Evolutionary conservation across 2,888 invertebrate genomes (phyloP).

Genomic region (Callinectes sapidus): DNA sequence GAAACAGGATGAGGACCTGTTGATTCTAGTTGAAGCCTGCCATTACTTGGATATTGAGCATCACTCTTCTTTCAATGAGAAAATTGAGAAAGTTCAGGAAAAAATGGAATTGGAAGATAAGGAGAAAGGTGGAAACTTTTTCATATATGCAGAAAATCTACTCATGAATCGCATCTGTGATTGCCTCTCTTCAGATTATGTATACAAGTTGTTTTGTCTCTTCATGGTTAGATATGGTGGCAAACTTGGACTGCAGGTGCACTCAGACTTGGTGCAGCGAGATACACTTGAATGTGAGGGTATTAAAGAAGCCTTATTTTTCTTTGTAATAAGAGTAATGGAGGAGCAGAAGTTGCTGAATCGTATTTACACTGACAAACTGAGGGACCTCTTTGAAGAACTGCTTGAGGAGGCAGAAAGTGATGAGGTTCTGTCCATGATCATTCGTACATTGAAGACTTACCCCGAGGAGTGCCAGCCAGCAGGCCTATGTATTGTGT

Average conservation of each 20-base stretch:
- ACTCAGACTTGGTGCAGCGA: neutral
- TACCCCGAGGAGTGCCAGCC: slow-evolving; percentile 53
- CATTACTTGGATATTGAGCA: slow-evolving; percentile 7
- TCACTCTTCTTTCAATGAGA: slow-evolving; percentile 1
- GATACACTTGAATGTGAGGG: neutral
- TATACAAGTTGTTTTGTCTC: slow-evolving; percentile 19
- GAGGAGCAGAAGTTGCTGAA: slow-evolving; percentile 38
- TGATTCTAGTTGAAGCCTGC: slow-evolving; percentile 38
- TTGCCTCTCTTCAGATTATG: neutral
- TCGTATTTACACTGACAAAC: slow-evolving; percentile 52
- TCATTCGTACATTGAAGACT: neutral
- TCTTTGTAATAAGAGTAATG: slow-evolving; percentile 48
- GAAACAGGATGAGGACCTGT: slow-evolving; percentile 40
- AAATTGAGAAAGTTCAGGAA: slow-evolving; percentile 21
- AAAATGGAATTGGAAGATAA: slow-evolving; percentile 26
- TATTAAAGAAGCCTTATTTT: slow-evolving; percentile 52
- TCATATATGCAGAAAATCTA: slow-evolving; percentile 53
- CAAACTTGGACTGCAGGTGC: neutral
- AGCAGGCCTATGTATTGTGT: slow-evolving; percentile 46
- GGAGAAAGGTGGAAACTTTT: slow-evolving; percentile 47
- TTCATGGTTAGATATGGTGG: neutral
- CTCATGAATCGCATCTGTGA: slow-evolving; percentile 51
- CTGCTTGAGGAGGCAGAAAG: neutral
- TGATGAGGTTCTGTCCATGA: neutral
- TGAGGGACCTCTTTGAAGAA: slow-evolving; percentile 34